Evolutionary conservation across 2,113 vertebrate species (phyloP).

Genomic region (Saccopteryx bilineata): DNA sequence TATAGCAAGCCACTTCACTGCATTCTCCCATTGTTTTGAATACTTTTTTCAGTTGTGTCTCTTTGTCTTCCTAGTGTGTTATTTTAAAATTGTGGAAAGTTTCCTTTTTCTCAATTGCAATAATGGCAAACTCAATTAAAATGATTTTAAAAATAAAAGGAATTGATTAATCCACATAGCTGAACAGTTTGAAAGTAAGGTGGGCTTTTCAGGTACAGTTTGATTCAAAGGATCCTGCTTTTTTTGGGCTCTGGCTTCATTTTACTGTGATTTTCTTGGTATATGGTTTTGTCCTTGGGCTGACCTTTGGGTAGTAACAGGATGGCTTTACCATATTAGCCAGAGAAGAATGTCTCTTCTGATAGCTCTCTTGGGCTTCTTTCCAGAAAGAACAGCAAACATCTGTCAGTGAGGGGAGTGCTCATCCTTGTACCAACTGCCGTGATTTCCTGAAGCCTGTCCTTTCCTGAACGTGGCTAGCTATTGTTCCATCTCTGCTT

Average conservation of each 20-base stretch:
- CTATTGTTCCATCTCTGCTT: not conserved
- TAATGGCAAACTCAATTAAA: not conserved
- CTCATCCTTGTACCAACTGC: not conserved
- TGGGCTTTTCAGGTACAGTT: not conserved
- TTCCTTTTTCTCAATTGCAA: not conserved
- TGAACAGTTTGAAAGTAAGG: not conserved
- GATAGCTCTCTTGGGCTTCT: not conserved
- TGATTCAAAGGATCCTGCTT: not conserved
- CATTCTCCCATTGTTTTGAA: not conserved
- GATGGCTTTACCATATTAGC: not conserved
- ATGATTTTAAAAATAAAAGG: not conserved
- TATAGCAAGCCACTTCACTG: not conserved
- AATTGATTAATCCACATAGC: not conserved
- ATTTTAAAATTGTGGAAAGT: not conserved
- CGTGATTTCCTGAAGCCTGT: not conserved
- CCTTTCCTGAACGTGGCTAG: not conserved
- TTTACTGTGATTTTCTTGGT: not conserved
- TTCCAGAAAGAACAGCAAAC: not conserved
- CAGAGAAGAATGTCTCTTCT: not conserved
- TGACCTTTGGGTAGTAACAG: not conserved
- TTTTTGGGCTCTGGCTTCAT: not conserved
- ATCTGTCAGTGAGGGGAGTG: too few species aligned
- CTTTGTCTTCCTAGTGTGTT: not conserved
- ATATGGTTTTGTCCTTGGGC: not conserved
- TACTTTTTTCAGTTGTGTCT: not conserved